Percentiles rank a stretch among this genome's conserved stretches.
These are phyloP conservation scores for Rhinatrema bivittatum DNA, from an alignment of 2,797 vertebrate species.

Conservation along the genomic window DNA sequence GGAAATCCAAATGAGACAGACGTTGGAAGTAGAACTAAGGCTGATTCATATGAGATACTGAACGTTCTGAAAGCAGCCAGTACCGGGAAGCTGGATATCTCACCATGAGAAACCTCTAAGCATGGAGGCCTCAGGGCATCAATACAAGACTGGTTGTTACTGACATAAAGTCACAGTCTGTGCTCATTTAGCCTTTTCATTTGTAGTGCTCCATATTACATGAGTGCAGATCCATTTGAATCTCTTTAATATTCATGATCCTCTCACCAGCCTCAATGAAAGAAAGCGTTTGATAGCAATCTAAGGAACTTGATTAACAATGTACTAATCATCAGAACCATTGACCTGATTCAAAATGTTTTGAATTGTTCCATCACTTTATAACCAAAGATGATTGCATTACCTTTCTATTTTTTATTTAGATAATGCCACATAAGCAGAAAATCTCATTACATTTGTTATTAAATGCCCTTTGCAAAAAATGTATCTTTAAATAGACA, in stretches of 20 bases:
- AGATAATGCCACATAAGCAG: conserved; percentile 61
- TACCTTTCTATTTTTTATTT: conserved; percentile 67
- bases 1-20: no score
- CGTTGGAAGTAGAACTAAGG: no score
- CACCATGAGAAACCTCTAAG: no score
- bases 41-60: no score
- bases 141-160: no score
- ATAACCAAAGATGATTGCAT: conserved; percentile 71
- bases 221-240: conserved; percentile 65
- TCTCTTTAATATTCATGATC: conserved; percentile 78
- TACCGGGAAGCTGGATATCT: no score
- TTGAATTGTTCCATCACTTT: conserved; percentile 67
- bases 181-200: conserved; percentile 67
- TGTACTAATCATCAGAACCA: conserved; percentile 75
- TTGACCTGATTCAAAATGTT: conserved; percentile 75
- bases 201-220: conserved; percentile 64
- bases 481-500: no score
- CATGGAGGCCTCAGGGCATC: no score
- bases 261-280: conserved; percentile 64
- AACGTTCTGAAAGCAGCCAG: no score
- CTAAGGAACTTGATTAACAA: conserved; percentile 78
- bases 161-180: conserved; percentile 56
- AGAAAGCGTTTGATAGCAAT: conserved; percentile 73
- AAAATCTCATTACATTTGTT: conserved; percentile 61
- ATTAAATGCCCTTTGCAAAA: conserved; percentile 54